Evolutionary conservation across 2,797 vertebrate genomes (phyloP).

Genomic region (Anguilla megastoma): DNA sequence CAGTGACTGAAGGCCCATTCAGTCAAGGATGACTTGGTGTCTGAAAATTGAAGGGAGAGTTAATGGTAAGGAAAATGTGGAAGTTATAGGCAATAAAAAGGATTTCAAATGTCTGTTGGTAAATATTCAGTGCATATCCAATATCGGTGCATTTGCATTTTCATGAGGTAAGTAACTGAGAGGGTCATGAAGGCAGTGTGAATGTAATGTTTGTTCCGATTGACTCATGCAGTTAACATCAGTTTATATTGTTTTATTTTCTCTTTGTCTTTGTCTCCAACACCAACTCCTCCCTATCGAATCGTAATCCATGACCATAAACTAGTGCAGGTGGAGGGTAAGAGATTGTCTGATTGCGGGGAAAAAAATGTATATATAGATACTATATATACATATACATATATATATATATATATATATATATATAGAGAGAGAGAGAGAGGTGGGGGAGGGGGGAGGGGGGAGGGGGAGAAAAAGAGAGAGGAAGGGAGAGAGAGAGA

Average conservation of each 20-base stretch:
- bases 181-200: constrained; percentile 47
- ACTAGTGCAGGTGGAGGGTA: not conserved
- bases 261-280: not conserved
- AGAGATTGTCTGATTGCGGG: not conserved
- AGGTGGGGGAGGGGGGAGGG: no score
- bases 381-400: no score
- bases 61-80: constrained; percentile 58
- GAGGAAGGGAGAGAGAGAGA: no score
- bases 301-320: not conserved
- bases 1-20: constrained; percentile 40
- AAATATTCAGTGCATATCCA: constrained; percentile 37
- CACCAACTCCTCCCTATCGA: not conserved
- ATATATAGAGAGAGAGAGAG: no score
- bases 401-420: no score
- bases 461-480: no score
- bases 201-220: constrained; percentile 53
- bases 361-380: not conserved
- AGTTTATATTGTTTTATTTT: not conserved
- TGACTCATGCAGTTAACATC: constrained; percentile 43
- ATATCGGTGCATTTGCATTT: constrained; percentile 41
- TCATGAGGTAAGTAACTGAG: constrained; percentile 67
- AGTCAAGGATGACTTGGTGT: constrained; percentile 51
- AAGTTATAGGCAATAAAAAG: constrained; percentile 29
- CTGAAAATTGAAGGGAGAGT: constrained; percentile 66
- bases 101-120: constrained; percentile 59